Evolutionary conservation across 64 coral and sea anemone genomes (phyloP), one percentile per base, ranked within the genome.

Genomic region (Porites lutea): DNA sequence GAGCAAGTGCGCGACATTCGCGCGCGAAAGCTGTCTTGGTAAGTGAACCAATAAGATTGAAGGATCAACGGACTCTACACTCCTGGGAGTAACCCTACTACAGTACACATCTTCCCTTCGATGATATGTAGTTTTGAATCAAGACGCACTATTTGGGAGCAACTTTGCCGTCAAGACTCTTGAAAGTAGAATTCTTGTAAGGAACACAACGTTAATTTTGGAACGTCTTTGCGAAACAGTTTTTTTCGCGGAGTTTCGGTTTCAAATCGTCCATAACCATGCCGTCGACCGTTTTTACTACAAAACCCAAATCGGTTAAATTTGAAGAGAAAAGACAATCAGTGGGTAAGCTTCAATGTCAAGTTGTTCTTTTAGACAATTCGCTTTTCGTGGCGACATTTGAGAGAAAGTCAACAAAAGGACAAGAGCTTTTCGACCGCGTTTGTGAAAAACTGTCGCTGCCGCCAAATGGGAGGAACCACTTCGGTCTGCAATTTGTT

Each of bases 351-450:
- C 92, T 97, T 0, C 67, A 83, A 15, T 94, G 95, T 61, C 92
- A 97, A 59, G 88, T 96, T 44, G 92, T 99, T 9, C 88, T 99
- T 65, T 75, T 99, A 14, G 88, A 99, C 51, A 99, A 99, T 65
- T 89, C 80, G n/a, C 78, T 87, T 27, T 93, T 94, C 73, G 79
- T 66, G 22, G 85, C 88, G 46, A 87, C 13, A 3, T 96, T 99
- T 87, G 97, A 99, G 48, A 90, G 78, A 4, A 95, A 99, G 90
- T 88, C 88, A 2, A 73, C 83, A 16, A 94, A 90, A 80, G 97
- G 97, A 92, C 76, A 81, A 20, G 91, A 91, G 4, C 78, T 99
- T 67, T 92, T 96, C 37, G 83, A 88, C 20, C 79, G 73, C 20
- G 88, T 93, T n/a, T 93, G 94, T 53, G 74, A 89, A 9, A 89